These are phyloP conservation scores for Porites australiensis DNA, from an alignment of 64 coral and sea anemone genomes.

Conservation along the genomic window DNA sequence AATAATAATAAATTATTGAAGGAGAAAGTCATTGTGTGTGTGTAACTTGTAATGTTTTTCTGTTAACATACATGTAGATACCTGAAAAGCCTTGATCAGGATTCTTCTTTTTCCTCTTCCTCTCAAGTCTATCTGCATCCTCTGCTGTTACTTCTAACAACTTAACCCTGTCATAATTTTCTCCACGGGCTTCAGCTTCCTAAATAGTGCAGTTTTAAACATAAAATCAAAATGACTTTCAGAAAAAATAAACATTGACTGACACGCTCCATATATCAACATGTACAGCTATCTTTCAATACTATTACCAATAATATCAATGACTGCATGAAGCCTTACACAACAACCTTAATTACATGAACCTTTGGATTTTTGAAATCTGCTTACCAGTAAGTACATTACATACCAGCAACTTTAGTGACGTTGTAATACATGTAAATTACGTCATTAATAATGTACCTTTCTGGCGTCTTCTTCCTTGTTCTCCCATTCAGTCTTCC, in stretches of 20 bases:
- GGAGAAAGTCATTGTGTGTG: not conserved
- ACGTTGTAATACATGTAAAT: not conserved
- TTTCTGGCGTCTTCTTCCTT: constrained; percentile 93
- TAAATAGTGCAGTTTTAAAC: not conserved
- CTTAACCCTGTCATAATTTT: constrained; percentile 96
- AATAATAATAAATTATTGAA: too few relatives aligned
- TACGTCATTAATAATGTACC: constrained; percentile 9
- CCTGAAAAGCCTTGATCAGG: constrained; percentile 96
- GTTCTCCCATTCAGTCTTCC: constrained; percentile 92
- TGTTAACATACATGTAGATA: not conserved
- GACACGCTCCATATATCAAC: too few relatives aligned
- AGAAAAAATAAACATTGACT: too few relatives aligned
- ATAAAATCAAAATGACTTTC: not conserved
- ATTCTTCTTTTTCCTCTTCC: constrained; percentile 92
- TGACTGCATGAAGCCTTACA: too few relatives aligned
- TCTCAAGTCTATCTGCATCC: constrained; percentile 89
- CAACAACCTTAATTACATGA: too few relatives aligned
- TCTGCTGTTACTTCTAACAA: constrained; percentile 93
- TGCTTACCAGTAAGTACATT: too few relatives aligned
- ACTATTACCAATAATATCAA: too few relatives aligned
- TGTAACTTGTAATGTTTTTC: too few relatives aligned
- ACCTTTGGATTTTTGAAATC: too few relatives aligned
- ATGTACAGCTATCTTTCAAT: not conserved
- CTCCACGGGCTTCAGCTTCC: constrained; percentile 84
- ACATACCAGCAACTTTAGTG: too few relatives aligned